Percentiles rank a stretch among this genome's conserved stretches.
phyloP scores from a whole-genome alignment of 2,797 vertebrate genomes.

The Mastacembelus armatus region DNA sequence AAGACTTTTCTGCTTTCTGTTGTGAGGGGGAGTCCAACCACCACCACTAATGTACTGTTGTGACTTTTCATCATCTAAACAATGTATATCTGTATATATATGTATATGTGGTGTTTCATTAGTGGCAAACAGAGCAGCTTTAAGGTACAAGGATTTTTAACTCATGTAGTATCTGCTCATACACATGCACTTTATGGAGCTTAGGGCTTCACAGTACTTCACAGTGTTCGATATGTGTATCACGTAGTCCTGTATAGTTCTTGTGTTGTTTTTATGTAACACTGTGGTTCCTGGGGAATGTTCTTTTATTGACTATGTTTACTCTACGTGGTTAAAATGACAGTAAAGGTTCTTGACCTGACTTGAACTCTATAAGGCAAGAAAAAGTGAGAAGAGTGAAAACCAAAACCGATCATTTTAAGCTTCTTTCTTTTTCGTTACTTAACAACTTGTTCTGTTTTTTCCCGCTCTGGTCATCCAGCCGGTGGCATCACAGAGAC shows the following conservation, averaged over 20 bases:
- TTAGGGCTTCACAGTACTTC: too few species aligned
- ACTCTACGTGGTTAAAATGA: too few species aligned
- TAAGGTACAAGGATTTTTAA: background rate
- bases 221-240: too few species aligned
- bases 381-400: background rate
- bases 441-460: background rate
- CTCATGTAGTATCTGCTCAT: too few species aligned
- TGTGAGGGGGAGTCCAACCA: background rate
- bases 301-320: too few species aligned
- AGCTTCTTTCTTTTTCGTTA: background rate
- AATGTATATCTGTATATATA: too few species aligned
- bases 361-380: background rate
- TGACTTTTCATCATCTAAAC: background rate
- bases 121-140: background rate
- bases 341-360: too few species aligned
- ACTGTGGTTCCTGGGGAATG: too few species aligned
- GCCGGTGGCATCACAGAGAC: conserved; percentile 36
- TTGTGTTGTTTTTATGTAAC: too few species aligned
- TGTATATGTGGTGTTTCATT: too few species aligned
- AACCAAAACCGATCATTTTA: background rate
- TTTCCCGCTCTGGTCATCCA: conserved; percentile 15
- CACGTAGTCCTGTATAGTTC: too few species aligned
- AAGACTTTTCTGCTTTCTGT: background rate
- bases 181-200: too few species aligned
- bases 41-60: background rate